Evolutionary conservation across 2,888 invertebrate species (phyloP).

Genomic region (Molanna angustata): DNA sequence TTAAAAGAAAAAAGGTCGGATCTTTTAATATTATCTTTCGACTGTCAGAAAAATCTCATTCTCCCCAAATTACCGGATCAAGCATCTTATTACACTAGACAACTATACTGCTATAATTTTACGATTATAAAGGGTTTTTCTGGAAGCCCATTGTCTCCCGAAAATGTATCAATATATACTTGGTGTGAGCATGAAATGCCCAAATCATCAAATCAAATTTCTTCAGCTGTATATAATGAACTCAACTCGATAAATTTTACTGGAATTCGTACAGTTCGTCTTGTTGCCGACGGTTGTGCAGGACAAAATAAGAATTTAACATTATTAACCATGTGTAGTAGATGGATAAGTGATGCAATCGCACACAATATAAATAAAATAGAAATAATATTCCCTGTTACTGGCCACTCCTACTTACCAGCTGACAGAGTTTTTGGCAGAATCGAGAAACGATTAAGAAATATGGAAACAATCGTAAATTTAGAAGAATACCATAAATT

Average conservation of each 20-base stretch:
- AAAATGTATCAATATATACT: background rate
- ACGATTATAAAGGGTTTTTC: background rate
- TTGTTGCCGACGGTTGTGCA: background rate
- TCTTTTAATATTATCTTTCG: conserved; percentile 32
- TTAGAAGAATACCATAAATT: conserved; percentile 34
- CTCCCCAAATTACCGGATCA: conserved; percentile 36
- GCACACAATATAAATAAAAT: conserved; percentile 24
- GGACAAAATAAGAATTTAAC: background rate
- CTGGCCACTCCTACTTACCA: conserved; percentile 35
- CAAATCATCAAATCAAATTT: background rate
- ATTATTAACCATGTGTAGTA: background rate
- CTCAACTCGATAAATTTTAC: background rate
- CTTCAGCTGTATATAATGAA: background rate
- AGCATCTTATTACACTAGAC: conserved; percentile 35
- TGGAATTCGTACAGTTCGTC: background rate
- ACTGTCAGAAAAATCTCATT: conserved; percentile 36
- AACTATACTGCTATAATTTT: conserved; percentile 12
- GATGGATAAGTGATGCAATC: background rate
- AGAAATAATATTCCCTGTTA: conserved; percentile 34
- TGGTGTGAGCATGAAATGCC: background rate
- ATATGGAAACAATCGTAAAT: conserved; percentile 29
- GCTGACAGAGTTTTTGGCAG: conserved; percentile 35
- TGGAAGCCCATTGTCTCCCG: background rate
- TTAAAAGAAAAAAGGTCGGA: conserved; percentile 26
- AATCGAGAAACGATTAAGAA: conserved; percentile 34